Evolutionary conservation across 2,888 invertebrate species (phyloP), one percentile per base, ranked within the genome.

Genomic region (Nysson spinosus): DNA sequence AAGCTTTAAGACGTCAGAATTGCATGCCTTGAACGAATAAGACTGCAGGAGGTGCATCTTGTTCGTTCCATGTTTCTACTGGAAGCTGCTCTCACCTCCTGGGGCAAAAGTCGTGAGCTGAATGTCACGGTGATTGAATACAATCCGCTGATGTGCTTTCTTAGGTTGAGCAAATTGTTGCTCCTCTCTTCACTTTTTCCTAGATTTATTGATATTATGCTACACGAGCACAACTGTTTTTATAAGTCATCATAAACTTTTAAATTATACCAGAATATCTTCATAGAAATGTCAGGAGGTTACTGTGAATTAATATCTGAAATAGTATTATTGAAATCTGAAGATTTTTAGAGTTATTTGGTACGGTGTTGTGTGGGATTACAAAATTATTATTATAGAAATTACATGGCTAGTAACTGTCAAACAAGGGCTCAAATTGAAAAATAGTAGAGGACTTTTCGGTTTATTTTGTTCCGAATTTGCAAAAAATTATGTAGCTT

Each of bases 61-160:
- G 71, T 67, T 65, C 60, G 56, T 50, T 72, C 51, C 54, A 61
- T 43, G 75, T 69, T 65, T 57, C 66, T 76, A 69, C 74, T 77
- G 75, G 80, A 72, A 77, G 80, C 80, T 76, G 76, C 84, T 84
- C 84, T 84, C 84, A 84, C 84, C 84, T 80, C 84, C 83, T 56
- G 79, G 79, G 84, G 84, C 84, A 79, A 83, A 78, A 79, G 77
- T 83, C 83, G 84, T 82, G 82, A 75, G 76, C 74, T 72, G 77
- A 83, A 81, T 83, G 83, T 83, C 83, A 83, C 76, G 76, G 82
- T 78, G 80, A 79, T 80, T 80, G 80, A 83, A 82, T 79, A 81
- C 80, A 62, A 73, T 56, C 66, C 63, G 63, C 44, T 75, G 67
- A 76, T 75, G 76, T 51, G 66, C 76, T 67, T 65, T 54, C 54